A percentile compares a stretch with the other conserved stretches of the same genome.
Conservation (phyloP, 2,797 vertebrate species). For the Todus mexicanus region DNA sequence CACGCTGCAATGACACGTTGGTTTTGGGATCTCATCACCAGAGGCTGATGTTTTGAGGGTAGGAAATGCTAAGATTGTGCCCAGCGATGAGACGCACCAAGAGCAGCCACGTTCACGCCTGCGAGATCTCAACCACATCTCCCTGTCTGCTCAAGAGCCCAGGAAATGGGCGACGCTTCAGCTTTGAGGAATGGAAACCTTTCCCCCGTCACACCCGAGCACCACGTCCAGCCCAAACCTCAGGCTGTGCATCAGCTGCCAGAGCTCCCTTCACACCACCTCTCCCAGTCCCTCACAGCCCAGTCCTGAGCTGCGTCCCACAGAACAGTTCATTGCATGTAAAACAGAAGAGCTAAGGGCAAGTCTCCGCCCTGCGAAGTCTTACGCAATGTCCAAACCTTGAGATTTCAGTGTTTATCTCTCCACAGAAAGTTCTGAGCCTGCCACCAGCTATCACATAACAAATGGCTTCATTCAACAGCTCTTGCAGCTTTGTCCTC, state of each 20-base stretch:
- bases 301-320: not conserved
- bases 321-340: not conserved
- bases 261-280: not conserved
- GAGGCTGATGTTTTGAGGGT: fast-evolving
- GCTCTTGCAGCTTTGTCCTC: not conserved
- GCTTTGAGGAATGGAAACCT: not conserved
- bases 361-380: not conserved
- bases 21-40: not conserved
- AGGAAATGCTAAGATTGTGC: not conserved
- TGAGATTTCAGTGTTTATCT: not conserved
- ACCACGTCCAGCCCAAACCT: not conserved
- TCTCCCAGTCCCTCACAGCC: not conserved
- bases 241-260: not conserved
- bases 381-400: not conserved
- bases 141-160: not conserved
- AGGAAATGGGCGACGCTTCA: not conserved
- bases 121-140: not conserved
- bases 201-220: not conserved
- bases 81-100: fast-evolving
- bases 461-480: not conserved
- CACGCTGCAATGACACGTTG: not conserved
- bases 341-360: not conserved
- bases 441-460: not conserved
- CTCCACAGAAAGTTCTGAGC: not conserved
- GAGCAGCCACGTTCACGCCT: not conserved